Evolutionary conservation across 2,888 invertebrate species (phyloP).

Genomic region (Dasysyrphus albostriatus): DNA sequence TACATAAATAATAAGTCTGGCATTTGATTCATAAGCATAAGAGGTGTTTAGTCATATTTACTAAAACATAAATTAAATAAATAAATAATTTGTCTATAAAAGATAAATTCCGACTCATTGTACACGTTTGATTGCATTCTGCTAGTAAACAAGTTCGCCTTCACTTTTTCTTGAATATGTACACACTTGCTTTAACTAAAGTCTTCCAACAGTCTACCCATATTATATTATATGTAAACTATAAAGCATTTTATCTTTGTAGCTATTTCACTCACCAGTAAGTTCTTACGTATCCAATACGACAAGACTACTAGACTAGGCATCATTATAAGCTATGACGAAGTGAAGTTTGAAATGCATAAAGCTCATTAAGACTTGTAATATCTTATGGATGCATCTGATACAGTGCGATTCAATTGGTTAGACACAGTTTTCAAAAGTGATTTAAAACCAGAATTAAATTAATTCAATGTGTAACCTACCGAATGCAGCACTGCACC

Average conservation of each 20-base stretch:
- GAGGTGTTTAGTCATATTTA: no score
- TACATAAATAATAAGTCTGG: no score
- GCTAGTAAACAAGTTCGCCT: slow-evolving; percentile 43
- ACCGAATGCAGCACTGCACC: no score
- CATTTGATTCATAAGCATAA: no score
- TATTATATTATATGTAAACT: background rate
- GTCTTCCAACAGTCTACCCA: slow-evolving; percentile 37
- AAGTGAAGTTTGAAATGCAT: slow-evolving; percentile 23
- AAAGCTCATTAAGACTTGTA: slow-evolving; percentile 26
- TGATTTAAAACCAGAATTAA: no score
- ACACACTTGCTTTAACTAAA: slow-evolving; percentile 4
- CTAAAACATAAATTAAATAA: no score
- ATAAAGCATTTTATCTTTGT: slow-evolving; percentile 18
- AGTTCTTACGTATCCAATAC: background rate
- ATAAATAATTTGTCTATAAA: no score
- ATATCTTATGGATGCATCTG: slow-evolving; percentile 11
- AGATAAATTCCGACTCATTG: no score
- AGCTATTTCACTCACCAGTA: slow-evolving; percentile 25
- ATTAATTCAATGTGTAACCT: no score
- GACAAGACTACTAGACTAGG: background rate
- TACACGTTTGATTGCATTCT: no score
- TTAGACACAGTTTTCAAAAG: background rate
- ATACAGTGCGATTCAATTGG: background rate
- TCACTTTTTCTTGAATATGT: slow-evolving; percentile 22
- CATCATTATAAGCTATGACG: background rate